Base-by-base conservation (phyloP, 2,113 vertebrate species). In the Kryptolebias marmoratus region DNA sequence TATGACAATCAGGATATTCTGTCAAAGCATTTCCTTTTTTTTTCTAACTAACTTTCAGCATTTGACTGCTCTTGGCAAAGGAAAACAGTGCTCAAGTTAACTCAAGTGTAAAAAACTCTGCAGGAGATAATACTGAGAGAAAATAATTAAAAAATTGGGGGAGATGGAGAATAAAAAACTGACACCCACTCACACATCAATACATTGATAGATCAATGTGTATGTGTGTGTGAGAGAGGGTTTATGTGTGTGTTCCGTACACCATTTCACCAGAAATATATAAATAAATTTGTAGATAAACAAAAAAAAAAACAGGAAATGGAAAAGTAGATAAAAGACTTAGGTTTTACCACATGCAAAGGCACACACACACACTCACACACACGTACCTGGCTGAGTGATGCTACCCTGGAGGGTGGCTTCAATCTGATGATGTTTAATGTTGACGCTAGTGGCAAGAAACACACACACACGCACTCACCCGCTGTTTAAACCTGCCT, bases 391-490 rank as follows among this genome's bases (percentile, higher is more conserved):
- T 89, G 81, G 87, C 89, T 90, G 87, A 91, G 87, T 88, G 89
- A 91, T 89, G 81, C 88, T 88, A 92, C 92, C 90, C 92, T 89
- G 66, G 90, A 92, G 94, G 89, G 87, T 91, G 84, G 91, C 88
- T 93, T 93, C 91, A 90, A 91, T 93, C 91, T 91, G 90, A 90
- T 92, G 81, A 36, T 82, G 89, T 93, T 93, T 94, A 92, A 92
- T 93, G 92, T 93, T 91, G 89, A 90, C 79, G 92, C 90, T 93
- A 87, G 89, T 92, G 92, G 92, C 91, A 92, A 86, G 80, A 90
- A 91, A 82, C 77, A 89, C 88, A 86, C 88, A 91, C 83, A 77
- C 89, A 88, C 88, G 80, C 77, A 88, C 88, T 87, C 87, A 90
- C 89, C 89, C 85, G 84, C 89, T 91, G 88, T 90, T 91, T 90